Evolutionary conservation across 2,113 vertebrate genomes (phyloP), one percentile per base, ranked within the genome.

Genomic region (Trematocara macrostoma): DNA sequence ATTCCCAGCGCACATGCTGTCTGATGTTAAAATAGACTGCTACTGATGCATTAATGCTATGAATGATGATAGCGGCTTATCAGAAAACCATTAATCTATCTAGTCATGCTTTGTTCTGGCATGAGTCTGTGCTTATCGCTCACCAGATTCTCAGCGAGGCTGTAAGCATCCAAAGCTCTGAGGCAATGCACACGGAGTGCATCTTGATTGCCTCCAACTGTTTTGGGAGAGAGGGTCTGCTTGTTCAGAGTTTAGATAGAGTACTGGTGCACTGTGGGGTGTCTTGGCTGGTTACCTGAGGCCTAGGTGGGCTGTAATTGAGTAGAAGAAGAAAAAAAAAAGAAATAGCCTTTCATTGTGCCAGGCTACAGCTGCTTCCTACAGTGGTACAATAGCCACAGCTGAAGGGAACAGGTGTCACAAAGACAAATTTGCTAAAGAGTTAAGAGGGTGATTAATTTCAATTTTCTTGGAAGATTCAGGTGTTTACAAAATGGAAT

Each of bases 221-320:
- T 91, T 87, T 84, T 42, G 59, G 79, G 42, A 81, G 64, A 69
- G 61, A 45, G 57, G 47, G 64, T 61, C 5, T 7, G 64, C 45
- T 85, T 81, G 64, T 82, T 84, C 64, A 6, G 55, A 69, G 29
- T 52, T 79, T 87, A 85, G 80, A 88, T 11, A 12, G 80, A 57
- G 86, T 71, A 67, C 84, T 38, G 71, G 81, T 90, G 88, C 76
- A 12, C 86, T 83, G 83, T 83, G 85, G 87, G 86, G 69, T 61
- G 61, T 89, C 81, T 93, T 94, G 92, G 95, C 91, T 38, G 57
- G 57, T 79, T 83, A 86, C 86, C 81, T 92, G 88, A 80, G 76
- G 81, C 56, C 53, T 88, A 92, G 90, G 89, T 93, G 93, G 93
- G 88, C 87, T 94, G 93, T 95, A 92, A 95, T 95, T 93, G 94